These are phyloP conservation scores for Silurus asotus DNA, from an alignment of 2,113 vertebrate species.

Conservation along the genomic window DNA sequence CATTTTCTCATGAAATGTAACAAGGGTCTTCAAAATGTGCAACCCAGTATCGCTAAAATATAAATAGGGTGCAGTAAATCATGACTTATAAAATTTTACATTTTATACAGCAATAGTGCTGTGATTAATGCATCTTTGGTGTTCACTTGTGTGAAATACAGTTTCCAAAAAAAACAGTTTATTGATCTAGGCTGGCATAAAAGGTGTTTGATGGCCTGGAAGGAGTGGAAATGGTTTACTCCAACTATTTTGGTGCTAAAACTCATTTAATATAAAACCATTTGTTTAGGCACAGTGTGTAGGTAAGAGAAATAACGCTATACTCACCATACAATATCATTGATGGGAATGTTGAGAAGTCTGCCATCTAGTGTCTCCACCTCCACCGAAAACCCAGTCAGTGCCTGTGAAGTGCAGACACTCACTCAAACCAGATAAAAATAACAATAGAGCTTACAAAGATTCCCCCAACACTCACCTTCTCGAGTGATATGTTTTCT, in stretches of 20 bases:
- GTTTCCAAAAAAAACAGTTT: background rate
- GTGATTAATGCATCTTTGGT: background rate
- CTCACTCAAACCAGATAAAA: background rate
- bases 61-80: background rate
- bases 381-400: constrained; percentile 82
- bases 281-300: background rate
- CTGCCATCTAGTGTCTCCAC: constrained; percentile 87
- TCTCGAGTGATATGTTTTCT: constrained; percentile 74
- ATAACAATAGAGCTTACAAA: background rate
- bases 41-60: background rate
- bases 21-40: background rate
- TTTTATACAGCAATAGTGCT: background rate
- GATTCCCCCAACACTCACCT: constrained; percentile 72
- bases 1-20: background rate
- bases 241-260: background rate
- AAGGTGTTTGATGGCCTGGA: background rate
- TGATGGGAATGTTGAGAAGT: constrained; percentile 86
- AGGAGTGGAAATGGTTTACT: background rate
- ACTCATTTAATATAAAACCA: background rate
- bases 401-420: constrained; percentile 72
- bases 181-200: background rate
- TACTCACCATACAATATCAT: constrained; percentile 91
- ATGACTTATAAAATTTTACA: background rate
- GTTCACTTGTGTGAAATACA: background rate
- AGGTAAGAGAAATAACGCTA: background rate